Conservation (phyloP, 1,140 invertebrate species). For the Apis dorsata region DNA sequence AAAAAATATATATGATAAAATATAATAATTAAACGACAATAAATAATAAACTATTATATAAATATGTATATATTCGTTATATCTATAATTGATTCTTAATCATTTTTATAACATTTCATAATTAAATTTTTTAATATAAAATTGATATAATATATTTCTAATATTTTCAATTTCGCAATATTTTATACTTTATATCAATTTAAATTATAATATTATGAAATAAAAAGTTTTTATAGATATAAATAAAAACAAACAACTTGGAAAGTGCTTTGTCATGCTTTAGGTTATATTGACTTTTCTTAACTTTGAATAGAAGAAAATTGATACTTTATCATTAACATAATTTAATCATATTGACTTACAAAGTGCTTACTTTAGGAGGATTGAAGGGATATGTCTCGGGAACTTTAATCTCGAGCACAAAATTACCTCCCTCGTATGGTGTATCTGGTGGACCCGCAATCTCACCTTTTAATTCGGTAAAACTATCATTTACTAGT, state of each 20-base stretch:
- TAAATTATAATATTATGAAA: neutral
- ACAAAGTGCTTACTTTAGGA: conserved; percentile 89
- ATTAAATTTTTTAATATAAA: neutral
- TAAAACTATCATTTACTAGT: conserved; percentile 94
- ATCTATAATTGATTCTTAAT: too few relatives aligned
- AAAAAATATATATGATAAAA: neutral
- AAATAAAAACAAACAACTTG: conserved; percentile 27
- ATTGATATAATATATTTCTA: neutral
- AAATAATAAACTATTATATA: neutral
- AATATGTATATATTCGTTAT: too few relatives aligned
- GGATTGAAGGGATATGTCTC: conserved; percentile 99
- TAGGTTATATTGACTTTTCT: conserved; percentile 14
- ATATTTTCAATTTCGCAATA: neutral
- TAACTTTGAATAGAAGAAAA: conserved; percentile 21
- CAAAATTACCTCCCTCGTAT: conserved; percentile 96
- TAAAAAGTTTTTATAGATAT: neutral
- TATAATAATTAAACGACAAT: neutral
- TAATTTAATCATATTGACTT: conserved; percentile 48
- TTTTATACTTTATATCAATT: neutral
- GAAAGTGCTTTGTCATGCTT: conserved; percentile 32
- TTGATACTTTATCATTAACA: conserved; percentile 14
- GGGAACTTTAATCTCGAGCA: conserved; percentile 98
- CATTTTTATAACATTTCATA: too few relatives aligned
- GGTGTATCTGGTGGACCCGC: conserved; percentile 97
- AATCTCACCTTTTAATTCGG: conserved; percentile 94